Percentiles rank a stretch among this genome's conserved stretches.
phyloP scores from a whole-genome alignment of 2,797 vertebrate species.

The Chloroceryle amazona region DNA sequence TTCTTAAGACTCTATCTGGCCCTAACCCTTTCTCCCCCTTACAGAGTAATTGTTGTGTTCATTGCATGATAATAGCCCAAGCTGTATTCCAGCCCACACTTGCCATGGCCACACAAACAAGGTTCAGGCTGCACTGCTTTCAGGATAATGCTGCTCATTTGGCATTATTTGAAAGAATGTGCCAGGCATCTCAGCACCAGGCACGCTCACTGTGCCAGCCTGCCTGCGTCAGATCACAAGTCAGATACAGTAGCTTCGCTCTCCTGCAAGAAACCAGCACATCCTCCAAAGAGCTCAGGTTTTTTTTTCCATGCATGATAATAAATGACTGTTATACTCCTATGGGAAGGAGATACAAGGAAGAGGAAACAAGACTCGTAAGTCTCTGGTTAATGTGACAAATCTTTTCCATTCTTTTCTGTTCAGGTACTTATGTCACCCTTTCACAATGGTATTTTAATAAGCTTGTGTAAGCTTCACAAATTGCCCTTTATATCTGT shows the following conservation, averaged over 20 bases:
- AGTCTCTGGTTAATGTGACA: background rate
- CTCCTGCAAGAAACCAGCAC: background rate
- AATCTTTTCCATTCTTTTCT: background rate
- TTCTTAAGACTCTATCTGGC: constrained; percentile 62
- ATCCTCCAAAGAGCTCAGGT: background rate
- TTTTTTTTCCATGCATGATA: background rate
- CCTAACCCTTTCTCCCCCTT: constrained; percentile 34
- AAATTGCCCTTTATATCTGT: constrained; percentile 13
- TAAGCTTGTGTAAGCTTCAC: constrained; percentile 27
- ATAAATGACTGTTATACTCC: background rate
- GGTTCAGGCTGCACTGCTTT: background rate
- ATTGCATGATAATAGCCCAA: constrained; percentile 42
- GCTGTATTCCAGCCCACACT: constrained; percentile 70
- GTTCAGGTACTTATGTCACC: background rate
- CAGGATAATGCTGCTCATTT: constrained; percentile 46
- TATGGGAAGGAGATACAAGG: background rate
- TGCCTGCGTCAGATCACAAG: background rate
- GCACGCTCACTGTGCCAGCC: background rate
- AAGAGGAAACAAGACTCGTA: background rate
- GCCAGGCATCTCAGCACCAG: background rate
- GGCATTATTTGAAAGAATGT: constrained; percentile 50
- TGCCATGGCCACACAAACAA: constrained; percentile 47
- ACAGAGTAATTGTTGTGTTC: constrained; percentile 67
- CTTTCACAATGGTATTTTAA: constrained; percentile 38
- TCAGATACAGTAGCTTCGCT: background rate